Base-by-base conservation (phyloP, 2,113 vertebrate species). In the Pelusios castaneus region DNA sequence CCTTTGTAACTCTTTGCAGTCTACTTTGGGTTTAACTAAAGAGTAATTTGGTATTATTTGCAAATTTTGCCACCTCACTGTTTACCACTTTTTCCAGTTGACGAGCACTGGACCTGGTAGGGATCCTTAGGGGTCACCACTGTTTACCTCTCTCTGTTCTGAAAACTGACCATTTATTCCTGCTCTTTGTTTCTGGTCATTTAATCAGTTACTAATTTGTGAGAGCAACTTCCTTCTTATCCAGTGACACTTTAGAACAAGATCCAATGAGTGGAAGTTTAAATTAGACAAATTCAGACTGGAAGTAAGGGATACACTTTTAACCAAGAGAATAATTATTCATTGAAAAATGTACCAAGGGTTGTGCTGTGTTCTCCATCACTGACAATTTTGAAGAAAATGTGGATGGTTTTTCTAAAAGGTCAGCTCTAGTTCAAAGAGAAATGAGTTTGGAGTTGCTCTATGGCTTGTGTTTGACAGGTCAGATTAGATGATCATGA, bases 311-410 rank as follows among this genome's bases (percentile, higher is more conserved):
- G 60, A 29, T 11, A 19, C 47, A 4, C n/a, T 82, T 27, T 34
- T 49, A 67, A 67, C 58, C 17, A 31, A 29, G 75, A 55, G 63
- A 63, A 38, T 4, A 21, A 19, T 55, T 27, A 5, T 52, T 55
- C 10, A 38, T 47, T 77, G 80, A 34, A 85, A 12, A 75, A 24
- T 43, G 12, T 25, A 22, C 22, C 10, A 34, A 13, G 31, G 0
- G 60, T 2, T 58, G n/a, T 25, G 43, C 0, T 19, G 22, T 9
- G 43, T 67, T 31, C 58, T 85, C 55, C 58, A 84, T 77, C 38
- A 17, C 54, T 43, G 81, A 1, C 3, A 0, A 0, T 22, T 1
- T 16, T 38, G 58, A 47, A 82, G n/a, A 38, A 56, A 79, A 55
- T 19, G 3, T 60, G 29, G 17, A 8, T 5, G 34, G n/a, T n/a